Base-by-base conservation (phyloP, 2,888 invertebrate species). In the Acleris cristana region DNA sequence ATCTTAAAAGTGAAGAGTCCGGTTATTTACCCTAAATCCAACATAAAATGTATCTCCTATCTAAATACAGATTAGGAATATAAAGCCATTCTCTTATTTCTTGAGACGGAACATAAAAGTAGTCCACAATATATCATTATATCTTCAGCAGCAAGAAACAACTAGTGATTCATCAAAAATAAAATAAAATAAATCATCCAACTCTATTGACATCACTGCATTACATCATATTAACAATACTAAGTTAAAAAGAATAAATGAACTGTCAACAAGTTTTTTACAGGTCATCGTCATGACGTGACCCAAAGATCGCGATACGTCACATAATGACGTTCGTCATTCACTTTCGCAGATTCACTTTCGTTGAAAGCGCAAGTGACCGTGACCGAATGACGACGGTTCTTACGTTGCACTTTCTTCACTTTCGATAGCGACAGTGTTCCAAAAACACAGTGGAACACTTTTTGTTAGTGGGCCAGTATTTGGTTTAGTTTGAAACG, bases 281-380 rank as follows among this genome's bases (percentile, higher is more conserved):
- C n/a, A n/a, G n/a, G n/a, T n/a, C 61, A 62, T 57, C 45, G 44
- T 53, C 45, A 30, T 57, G 45, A 53, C 30, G 21, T 19, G n/a
- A 19, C 53, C 64, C 14, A 40, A 40, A 60, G 34, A 67, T 59
- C 26, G 34, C 10, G 6, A 52, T 26, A 44, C 64, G 58, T 65
- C 55, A 63, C 19, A n/a, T 2, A 7, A 44, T 56, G 52, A 66
- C 67, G 67, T 63, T n/a, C 40, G 40, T 55, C 69, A 75, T 73
- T 80, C 76, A 79, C 80, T 83, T 82, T 86, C 78, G 62, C 70
- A 61, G 71, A 79, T 73, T 84, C 80, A 80, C 83, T 85, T 84
- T 84, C 81, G 64, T 74, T 70, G 81, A 85, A 79, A 88, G 83
- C 83, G 83, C 71, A 81, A 88, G 86, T 86, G 83, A 74, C 75